Conservation (phyloP, 2,113 vertebrate species). For the Heteronetta atricapilla region DNA sequence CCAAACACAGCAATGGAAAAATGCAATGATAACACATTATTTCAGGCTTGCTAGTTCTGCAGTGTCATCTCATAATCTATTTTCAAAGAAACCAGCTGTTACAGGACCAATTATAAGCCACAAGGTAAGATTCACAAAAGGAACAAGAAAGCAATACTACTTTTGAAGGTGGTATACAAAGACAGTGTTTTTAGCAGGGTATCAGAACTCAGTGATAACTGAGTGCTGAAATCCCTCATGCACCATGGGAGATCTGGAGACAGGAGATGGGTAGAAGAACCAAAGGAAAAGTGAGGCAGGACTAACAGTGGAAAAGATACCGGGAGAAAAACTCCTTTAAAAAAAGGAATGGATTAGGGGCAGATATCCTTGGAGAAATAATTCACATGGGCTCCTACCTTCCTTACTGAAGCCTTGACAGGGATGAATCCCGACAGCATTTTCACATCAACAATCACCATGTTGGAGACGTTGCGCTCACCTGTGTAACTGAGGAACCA, state of each 20-base stretch:
- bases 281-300: no score
- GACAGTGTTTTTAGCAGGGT: not conserved
- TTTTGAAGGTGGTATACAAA: not conserved
- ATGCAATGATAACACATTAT: not conserved
- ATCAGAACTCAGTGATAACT: not conserved
- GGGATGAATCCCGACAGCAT: constrained; percentile 73
- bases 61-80: not conserved
- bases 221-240: no score
- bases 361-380: not conserved
- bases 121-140: not conserved
- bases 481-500: constrained; percentile 46
- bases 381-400: not conserved
- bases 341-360: no score
- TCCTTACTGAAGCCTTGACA: constrained; percentile 35
- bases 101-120: not conserved
- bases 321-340: no score
- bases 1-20: not conserved
- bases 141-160: not conserved
- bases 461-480: constrained; percentile 36
- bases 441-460: constrained; percentile 70
- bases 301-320: no score
- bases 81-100: not conserved
- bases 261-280: no score
- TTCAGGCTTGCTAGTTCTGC: not conserved
- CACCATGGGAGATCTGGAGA: no score